phyloP scores from a whole-genome alignment of 2,888 invertebrate species.

The Mesorhabditis belari region DNA sequence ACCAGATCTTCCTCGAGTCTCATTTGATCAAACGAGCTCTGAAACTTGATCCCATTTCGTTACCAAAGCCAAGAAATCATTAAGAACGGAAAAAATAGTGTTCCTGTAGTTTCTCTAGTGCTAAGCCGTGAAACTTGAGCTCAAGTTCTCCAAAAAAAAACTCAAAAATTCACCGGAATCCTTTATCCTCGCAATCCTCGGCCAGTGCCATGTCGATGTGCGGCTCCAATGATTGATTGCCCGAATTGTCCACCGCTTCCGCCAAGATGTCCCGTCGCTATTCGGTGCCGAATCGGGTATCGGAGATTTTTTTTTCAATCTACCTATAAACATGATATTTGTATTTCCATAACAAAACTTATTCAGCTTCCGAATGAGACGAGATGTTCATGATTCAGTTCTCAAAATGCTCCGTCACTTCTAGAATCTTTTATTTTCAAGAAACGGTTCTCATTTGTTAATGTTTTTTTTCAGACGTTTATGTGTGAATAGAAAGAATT shows the following conservation, averaged over 20 bases:
- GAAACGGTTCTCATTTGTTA: background rate
- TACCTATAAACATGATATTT: background rate
- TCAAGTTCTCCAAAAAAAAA: too few relatives aligned
- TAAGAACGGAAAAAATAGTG: too few relatives aligned
- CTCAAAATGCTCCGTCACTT: background rate
- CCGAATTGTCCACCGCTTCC: slow-evolving; percentile 21
- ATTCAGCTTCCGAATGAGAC: slow-evolving; percentile 15
- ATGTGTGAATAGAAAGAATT: background rate
- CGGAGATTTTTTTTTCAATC: background rate
- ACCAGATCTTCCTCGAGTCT: too few relatives aligned
- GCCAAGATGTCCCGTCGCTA: slow-evolving; percentile 9
- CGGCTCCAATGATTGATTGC: slow-evolving; percentile 17
- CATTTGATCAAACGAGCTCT: too few relatives aligned
- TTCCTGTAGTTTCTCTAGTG: too few relatives aligned
- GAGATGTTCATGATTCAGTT: slow-evolving; percentile 21
- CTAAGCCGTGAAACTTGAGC: too few relatives aligned
- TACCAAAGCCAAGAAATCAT: too few relatives aligned
- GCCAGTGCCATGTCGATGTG: slow-evolving; percentile 29
- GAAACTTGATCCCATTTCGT: too few relatives aligned
- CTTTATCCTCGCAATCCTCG: too few relatives aligned
- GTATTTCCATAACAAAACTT: background rate
- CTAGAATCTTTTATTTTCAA: background rate
- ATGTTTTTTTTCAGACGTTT: background rate
- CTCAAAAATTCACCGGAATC: too few relatives aligned
- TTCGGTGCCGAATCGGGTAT: background rate